A percentile compares a stretch with the other conserved stretches of the same genome.
phyloP scores from a whole-genome alignment of 1,140 invertebrate species.

The Melanaphis sacchari region DNA sequence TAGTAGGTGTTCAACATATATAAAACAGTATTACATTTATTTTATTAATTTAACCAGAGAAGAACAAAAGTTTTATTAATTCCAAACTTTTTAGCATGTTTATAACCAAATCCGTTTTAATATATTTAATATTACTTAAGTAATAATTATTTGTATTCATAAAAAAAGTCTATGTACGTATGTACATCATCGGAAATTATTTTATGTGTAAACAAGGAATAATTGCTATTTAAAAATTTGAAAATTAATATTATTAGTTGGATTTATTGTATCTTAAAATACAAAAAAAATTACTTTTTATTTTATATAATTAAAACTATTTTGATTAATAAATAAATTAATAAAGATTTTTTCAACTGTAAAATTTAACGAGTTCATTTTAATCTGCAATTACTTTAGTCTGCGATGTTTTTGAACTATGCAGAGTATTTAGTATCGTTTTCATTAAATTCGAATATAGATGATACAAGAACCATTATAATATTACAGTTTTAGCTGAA shows the following conservation, averaged over 20 bases:
- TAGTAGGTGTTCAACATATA: too few relatives aligned
- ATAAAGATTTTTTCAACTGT: background rate
- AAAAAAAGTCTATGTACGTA: background rate
- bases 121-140: background rate
- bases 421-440: background rate
- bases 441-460: constrained; percentile 9
- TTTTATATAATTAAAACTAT: background rate
- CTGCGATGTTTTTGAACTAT: background rate
- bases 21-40: too few relatives aligned
- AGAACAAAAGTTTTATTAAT: background rate
- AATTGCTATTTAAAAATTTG: background rate
- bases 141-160: background rate
- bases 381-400: background rate
- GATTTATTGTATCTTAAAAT: background rate
- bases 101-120: background rate
- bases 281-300: background rate
- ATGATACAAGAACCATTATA: background rate
- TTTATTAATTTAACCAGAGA: too few relatives aligned
- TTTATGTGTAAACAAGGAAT: background rate
- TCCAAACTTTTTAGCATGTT: background rate
- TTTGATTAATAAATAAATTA: background rate
- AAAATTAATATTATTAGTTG: background rate
- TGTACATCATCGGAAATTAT: background rate
- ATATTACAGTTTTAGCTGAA: constrained; percentile 9
- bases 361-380: background rate